phyloP scores from a whole-genome alignment of 2,113 vertebrate genomes.

The Origma solitaria region DNA sequence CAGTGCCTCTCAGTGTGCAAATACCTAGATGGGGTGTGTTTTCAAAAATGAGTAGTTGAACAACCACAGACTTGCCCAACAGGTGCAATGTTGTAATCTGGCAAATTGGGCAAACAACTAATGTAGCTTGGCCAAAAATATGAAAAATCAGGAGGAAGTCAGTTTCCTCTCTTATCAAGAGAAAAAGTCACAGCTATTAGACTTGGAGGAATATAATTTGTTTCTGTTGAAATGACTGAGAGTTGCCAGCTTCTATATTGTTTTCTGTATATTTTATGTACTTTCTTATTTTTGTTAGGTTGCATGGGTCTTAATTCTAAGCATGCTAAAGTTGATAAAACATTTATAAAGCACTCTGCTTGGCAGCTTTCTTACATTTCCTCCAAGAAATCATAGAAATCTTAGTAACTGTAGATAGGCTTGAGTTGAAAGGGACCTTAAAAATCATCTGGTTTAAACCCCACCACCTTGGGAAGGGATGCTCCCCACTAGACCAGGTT shows the following conservation, averaged over 20 bases:
- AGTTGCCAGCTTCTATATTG: neutral
- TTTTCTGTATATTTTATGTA: neutral
- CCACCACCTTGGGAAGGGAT: too few relatives aligned
- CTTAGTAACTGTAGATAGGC: neutral
- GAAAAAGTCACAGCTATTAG: neutral
- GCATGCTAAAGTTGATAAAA: neutral
- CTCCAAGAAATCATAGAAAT: neutral
- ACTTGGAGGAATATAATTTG: neutral
- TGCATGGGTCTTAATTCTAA: neutral
- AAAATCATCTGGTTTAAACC: neutral
- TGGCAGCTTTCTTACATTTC: neutral
- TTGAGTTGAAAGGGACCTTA: neutral
- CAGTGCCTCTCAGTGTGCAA: neutral
- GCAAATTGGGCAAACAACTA: neutral
- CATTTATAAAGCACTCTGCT: neutral
- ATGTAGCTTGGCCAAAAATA: neutral
- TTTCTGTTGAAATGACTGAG: neutral
- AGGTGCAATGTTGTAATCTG: neutral
- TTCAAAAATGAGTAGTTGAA: neutral
- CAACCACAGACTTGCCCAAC: neutral
- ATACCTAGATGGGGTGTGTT: neutral
- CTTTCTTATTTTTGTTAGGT: neutral
- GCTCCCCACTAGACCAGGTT: neutral
- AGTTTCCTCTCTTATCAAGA: neutral
- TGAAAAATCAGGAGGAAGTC: neutral